These are phyloP conservation scores for Sardinella longiceps DNA, from an alignment of 2,797 vertebrate species.

Conservation along the genomic window DNA sequence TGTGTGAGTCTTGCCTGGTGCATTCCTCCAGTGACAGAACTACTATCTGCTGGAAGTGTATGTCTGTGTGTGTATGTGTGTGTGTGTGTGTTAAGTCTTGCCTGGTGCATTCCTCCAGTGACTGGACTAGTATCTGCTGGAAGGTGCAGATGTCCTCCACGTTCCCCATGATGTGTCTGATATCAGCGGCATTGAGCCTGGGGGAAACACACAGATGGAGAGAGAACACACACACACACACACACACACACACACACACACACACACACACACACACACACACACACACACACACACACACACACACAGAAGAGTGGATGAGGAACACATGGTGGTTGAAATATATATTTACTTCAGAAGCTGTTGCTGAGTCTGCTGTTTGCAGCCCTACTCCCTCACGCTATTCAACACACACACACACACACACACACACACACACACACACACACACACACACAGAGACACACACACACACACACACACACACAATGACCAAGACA, in stretches of 20 bases:
- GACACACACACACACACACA: not conserved
- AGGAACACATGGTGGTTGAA: not conserved
- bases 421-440: not conserved
- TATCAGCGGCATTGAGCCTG: conserved; percentile 86
- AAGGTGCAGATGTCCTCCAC: conserved; percentile 97
- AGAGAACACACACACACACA: too few species aligned
- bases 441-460: not conserved
- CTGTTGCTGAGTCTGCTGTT: conserved; percentile 2
- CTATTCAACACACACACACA: not conserved
- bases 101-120: conserved; percentile 97
- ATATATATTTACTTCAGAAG: not conserved
- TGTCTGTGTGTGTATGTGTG: not conserved
- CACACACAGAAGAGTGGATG: not conserved
- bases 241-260: too few species aligned
- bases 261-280: too few species aligned
- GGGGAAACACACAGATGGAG: conserved; percentile 15
- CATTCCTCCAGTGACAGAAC: conserved; percentile 97
- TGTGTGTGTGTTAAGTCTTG: conserved; percentile 62
- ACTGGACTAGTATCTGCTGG: conserved; percentile 96
- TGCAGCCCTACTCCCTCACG: not conserved
- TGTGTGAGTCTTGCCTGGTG: conserved; percentile 86
- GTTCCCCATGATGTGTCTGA: conserved; percentile 90
- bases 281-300: too few species aligned
- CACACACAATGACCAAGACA: too few species aligned
- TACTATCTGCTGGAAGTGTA: conserved; percentile 78